Base-by-base conservation (phyloP, 1,140 invertebrate species). In the Drosophila albomicans region DNA sequence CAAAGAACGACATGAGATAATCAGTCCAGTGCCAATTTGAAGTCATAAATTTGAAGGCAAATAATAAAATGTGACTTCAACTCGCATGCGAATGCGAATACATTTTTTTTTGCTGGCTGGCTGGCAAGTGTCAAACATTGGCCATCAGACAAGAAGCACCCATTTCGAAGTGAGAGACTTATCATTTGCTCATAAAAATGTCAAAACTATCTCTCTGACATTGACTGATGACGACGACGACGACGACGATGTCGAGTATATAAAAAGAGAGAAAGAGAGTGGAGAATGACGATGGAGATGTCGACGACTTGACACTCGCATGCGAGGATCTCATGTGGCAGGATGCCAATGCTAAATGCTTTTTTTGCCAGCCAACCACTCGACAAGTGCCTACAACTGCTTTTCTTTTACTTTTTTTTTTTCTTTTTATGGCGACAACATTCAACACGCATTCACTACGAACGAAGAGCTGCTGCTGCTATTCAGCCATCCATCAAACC, bases 181-280 rank as follows among this genome's bases (percentile, higher is more conserved):
- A 88, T 88, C 81, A 91, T 89, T 75, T 79, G 78, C 80, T 81
- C 81, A 82, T 91, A 91, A 91, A 89, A 89, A 86, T 91, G 86
- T 89, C 86, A 88, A 87, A 90, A 90, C 87, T 91, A 82, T 91
- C 82, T 80, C 64, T 67, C 63, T 84, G 87, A 91, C 87, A 81
- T 84, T 91, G 87, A 91, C 75, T 91, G 87, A 91, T 91, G 80
- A 82, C 87, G 78, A 59, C 51, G 54, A 4, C 49, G 28, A 15
- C 49, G 28, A 13, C 41, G 49, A 30, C 32, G 16, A 35, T 35
- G 35, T 25, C 20, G 35, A 35, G 35, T 11, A 7, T 10, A 41
- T 38, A 16, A 28, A 25, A 16, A 43, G 20, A 38, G 28, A 7
- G 7, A 32, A 28, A 25, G 38, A 43, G 20, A 38, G 28, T 5